These are phyloP conservation scores for Apamea sordens DNA, from an alignment of 2,888 invertebrate genomes.

Conservation along the genomic window DNA sequence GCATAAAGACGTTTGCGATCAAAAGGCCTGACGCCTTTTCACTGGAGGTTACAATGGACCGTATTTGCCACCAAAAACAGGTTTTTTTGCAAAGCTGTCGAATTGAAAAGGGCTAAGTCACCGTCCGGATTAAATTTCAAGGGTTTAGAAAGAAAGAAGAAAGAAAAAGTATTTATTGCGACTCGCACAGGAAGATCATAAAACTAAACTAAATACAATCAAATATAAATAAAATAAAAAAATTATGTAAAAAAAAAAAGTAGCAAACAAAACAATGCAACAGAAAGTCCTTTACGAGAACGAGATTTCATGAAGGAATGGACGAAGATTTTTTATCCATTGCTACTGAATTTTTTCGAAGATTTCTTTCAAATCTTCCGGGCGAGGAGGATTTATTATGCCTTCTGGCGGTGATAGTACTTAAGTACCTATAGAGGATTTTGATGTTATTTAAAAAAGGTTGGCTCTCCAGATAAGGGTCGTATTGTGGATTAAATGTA, in stretches of 20 bases:
- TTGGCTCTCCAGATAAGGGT: background rate
- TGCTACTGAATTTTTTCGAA: conserved; percentile 35
- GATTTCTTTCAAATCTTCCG: conserved; percentile 37
- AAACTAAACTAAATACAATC: no score
- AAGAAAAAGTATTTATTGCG: no score
- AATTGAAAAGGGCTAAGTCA: conserved; percentile 71
- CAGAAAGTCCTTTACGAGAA: no score
- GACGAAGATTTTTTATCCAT: conserved; percentile 41
- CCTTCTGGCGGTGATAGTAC: conserved; percentile 13
- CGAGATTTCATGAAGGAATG: conserved; percentile 31
- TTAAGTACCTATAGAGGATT: conserved; percentile 27
- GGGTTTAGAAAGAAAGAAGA: conserved; percentile 35
- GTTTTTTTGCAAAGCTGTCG: conserved; percentile 69
- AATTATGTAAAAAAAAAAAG: no score
- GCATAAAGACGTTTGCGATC: conserved; percentile 64
- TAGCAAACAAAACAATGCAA: no score
- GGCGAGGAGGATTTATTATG: conserved; percentile 43
- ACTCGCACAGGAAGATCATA: no score
- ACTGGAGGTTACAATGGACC: conserved; percentile 59
- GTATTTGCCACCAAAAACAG: conserved; percentile 67
- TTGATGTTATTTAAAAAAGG: conserved; percentile 36
- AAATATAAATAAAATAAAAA: no score
- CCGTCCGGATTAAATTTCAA: conserved; percentile 72
- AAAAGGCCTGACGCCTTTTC: conserved; percentile 68
- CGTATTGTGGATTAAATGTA: conserved; percentile 8